A percentile compares a stretch with the other conserved stretches of the same genome.
Evolutionary conservation across 30 jellyfish, hydroid and myxozoan species (phyloP).

Genomic region (Nemopilema nomurai): DNA sequence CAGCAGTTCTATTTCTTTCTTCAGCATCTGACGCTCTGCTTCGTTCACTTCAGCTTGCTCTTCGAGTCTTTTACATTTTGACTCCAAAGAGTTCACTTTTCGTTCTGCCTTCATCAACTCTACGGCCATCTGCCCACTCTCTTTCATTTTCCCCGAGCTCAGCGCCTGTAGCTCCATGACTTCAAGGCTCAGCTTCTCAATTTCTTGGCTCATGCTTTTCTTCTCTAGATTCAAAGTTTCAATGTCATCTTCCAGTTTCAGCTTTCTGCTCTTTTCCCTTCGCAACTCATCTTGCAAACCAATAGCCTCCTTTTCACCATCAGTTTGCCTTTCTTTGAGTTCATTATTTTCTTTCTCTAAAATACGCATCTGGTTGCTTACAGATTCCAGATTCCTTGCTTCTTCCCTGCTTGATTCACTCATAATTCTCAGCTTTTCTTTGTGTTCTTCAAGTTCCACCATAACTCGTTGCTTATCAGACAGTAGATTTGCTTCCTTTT

Average conservation of each 20-base stretch:
- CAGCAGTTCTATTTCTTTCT: conserved; percentile 1
- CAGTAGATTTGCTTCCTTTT: conserved; percentile 4
- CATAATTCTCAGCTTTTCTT: neutral
- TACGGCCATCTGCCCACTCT: conserved; percentile 57
- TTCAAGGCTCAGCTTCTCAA: conserved; percentile 20
- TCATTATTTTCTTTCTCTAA: neutral
- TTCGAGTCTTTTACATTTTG: conserved; percentile 22
- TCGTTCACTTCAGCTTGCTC: conserved; percentile 18
- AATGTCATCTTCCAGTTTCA: conserved; percentile 19
- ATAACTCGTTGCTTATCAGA: conserved; percentile 30
- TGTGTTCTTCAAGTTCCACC: conserved; percentile 25
- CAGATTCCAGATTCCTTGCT: conserved; percentile 2
- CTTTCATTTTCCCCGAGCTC: conserved; percentile 65
- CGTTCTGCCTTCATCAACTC: conserved; percentile 58
- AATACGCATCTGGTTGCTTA: neutral
- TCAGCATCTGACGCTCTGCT: conserved; percentile 10
- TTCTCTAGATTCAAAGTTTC: conserved; percentile 25
- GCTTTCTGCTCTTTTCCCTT: conserved; percentile 7
- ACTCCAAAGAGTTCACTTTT: conserved; percentile 27
- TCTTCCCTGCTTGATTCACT: conserved; percentile 20
- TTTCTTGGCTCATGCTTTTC: conserved; percentile 11
- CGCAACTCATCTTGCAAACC: conserved; percentile 13
- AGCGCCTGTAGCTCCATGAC: conserved; percentile 55
- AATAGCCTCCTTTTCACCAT: conserved; percentile 22
- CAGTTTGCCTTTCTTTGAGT: neutral